Evolutionary conservation across 2,797 vertebrate genomes (phyloP), one percentile per base, ranked within the genome.

Genomic region (Hapalemur alaotrensis): DNA sequence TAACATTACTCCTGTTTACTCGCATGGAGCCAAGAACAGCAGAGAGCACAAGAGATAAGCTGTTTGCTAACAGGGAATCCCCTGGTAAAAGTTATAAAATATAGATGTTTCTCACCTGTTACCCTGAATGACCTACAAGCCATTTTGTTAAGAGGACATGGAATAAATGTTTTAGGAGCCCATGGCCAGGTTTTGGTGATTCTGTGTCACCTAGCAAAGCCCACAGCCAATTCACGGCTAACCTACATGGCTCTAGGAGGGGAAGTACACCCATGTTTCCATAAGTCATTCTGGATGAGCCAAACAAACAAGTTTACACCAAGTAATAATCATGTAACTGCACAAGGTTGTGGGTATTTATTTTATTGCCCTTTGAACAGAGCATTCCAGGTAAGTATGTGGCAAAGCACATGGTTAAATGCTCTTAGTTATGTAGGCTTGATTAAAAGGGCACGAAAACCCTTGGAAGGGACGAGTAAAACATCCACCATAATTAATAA

Each of bases 171-270:
- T 96, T 89, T 50, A 95, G 84, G 89, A 96, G 95, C 93, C 93
- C 67, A 81, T 25, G 78, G 96, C 93, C 96, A 91, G 96, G 93
- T 93, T 93, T 91, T 91, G 85, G 69, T 95, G 95, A 97, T 75
- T 97, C 97, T 95, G 94, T 85, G 95, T 89, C 93, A 94, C 35
- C 76, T 50, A 90, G 86, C 96, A 93, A 97, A 95, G 97, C 96
- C 95, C 84, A 72, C 4, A 32, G 90, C 59, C 90, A 94, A 91
- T 78, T 95, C 93, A 89, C 48, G 63, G 96, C 8, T 81, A 76
- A 95, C 89, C 94, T 81, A 84, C 46, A 48, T 43, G 80, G 82
- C 89, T 94, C 59, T 61, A 50, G 91, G 97, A 87, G 32, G 32
- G 32, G 50, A 90, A 82, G 94, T 88, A 95, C 96, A 89, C 79